Percentiles rank a stretch among this genome's conserved stretches.
phyloP scores from a whole-genome alignment of 2,888 invertebrate genomes.

The Dichetophora obliterata region DNA sequence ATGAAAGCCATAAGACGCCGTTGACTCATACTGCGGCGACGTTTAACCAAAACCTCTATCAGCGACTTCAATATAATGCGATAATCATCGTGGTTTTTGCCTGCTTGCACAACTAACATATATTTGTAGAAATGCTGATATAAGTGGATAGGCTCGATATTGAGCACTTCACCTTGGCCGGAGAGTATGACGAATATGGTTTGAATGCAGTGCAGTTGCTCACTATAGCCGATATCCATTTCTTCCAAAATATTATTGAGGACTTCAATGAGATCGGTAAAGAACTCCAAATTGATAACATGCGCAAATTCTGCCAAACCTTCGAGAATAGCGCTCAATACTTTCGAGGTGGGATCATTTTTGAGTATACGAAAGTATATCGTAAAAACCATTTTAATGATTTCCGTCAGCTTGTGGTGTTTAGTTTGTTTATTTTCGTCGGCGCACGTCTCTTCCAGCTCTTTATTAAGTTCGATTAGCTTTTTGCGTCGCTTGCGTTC shows the following conservation, averaged over 20 bases:
- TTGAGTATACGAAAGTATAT: slow-evolving; percentile 95
- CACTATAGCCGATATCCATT: slow-evolving; percentile 73
- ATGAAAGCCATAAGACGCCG: slow-evolving; percentile 83
- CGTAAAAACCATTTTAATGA: slow-evolving; percentile 91
- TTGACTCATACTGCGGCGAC: slow-evolving; percentile 83
- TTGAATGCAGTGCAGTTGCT: slow-evolving; percentile 86
- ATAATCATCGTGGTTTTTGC: slow-evolving; percentile 75
- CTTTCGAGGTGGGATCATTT: slow-evolving; percentile 78
- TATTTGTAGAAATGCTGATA: slow-evolving; percentile 84
- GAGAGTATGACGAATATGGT: slow-evolving; percentile 91
- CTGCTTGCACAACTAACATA: slow-evolving; percentile 78
- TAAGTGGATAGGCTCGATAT: slow-evolving; percentile 91
- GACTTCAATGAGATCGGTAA: slow-evolving; percentile 90
- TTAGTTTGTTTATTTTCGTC: slow-evolving; percentile 87
- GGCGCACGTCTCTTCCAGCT: slow-evolving; percentile 91
- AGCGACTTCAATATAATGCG: slow-evolving; percentile 79
- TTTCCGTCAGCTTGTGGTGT: slow-evolving; percentile 85
- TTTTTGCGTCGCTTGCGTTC: slow-evolving; percentile 90
- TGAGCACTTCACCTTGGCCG: slow-evolving; percentile 89
- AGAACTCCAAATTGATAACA: slow-evolving; percentile 95
- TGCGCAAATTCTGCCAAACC: slow-evolving; percentile 95
- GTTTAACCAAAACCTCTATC: slow-evolving; percentile 77
- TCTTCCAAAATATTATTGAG: slow-evolving; percentile 80
- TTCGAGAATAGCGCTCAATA: slow-evolving; percentile 87
- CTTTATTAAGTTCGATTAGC: slow-evolving; percentile 86